phyloP scores from a whole-genome alignment of 2,888 invertebrate genomes.

The Aplocera efformata region DNA sequence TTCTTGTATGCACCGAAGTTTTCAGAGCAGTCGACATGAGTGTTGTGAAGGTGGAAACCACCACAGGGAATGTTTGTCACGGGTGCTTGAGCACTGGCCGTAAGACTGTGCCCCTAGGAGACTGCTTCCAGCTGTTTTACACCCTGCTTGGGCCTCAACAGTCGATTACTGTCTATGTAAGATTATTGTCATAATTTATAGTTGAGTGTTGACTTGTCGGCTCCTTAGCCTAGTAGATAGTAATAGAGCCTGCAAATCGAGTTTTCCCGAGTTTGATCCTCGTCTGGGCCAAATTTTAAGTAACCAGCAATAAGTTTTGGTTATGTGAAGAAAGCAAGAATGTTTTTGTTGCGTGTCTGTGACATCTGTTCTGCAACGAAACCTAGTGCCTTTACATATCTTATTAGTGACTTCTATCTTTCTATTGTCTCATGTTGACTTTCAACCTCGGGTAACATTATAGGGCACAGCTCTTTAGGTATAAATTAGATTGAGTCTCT shows the following conservation, averaged over 20 bases:
- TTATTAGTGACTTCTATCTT: too few species aligned
- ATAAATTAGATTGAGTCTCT: too few species aligned
- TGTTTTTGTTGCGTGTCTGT: too few species aligned
- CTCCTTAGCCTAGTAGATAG: not conserved
- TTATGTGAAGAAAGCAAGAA: not conserved
- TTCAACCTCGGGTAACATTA: too few species aligned
- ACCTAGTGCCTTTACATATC: too few species aligned
- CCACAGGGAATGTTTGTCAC: conserved; percentile 16
- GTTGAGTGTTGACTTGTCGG: not conserved
- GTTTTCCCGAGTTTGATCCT: too few species aligned
- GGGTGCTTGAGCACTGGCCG: conserved; percentile 20
- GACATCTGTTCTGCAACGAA: too few species aligned
- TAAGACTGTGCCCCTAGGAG: conserved; percentile 13
- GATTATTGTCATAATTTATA: not conserved
- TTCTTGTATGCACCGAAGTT: too few species aligned
- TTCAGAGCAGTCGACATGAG: conserved; percentile 3
- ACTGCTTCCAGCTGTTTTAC: conserved; percentile 11
- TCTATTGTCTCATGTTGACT: too few species aligned
- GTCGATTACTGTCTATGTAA: conserved; percentile 22
- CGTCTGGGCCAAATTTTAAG: too few species aligned
- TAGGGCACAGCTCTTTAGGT: too few species aligned
- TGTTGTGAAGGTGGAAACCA: conserved; percentile 18
- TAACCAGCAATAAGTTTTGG: too few species aligned
- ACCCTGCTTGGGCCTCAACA: conserved; percentile 12
- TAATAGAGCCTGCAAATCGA: not conserved